Conservation (phyloP, 2,888 invertebrate species). For the Torymus auratus region DNA sequence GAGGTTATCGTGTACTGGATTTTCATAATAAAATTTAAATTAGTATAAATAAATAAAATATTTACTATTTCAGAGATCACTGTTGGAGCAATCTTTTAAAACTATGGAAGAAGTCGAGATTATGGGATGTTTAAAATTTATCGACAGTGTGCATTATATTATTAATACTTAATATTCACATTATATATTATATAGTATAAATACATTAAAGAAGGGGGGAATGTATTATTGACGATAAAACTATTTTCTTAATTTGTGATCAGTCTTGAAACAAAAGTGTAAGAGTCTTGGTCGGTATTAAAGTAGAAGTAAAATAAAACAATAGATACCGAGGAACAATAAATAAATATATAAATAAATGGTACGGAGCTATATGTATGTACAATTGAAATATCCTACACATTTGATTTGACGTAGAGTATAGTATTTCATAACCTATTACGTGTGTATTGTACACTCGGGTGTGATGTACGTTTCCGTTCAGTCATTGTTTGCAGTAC, state of each 20-base stretch:
- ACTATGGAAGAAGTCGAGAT: slow-evolving; percentile 8
- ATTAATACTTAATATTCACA: slow-evolving; percentile 7
- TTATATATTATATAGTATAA: too few relatives aligned
- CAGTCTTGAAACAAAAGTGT: slow-evolving; percentile 46
- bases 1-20: background rate
- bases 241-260: slow-evolving; percentile 9
- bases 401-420: slow-evolving; percentile 10
- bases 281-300: slow-evolving; percentile 29
- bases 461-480: slow-evolving; percentile 30
- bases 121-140: background rate
- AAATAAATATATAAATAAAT: slow-evolving; percentile 47
- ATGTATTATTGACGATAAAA: slow-evolving; percentile 21
- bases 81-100: slow-evolving; percentile 1
- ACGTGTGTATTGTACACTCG: slow-evolving; percentile 39
- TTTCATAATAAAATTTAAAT: background rate
- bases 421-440: slow-evolving; percentile 45
- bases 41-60: too few relatives aligned
- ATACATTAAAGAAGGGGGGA: background rate
- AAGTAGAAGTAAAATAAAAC: slow-evolving; percentile 23
- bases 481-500: slow-evolving; percentile 41
- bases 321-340: slow-evolving; percentile 33
- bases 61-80: slow-evolving; percentile 1
- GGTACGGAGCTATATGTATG: slow-evolving; percentile 42
- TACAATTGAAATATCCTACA: slow-evolving; percentile 50
- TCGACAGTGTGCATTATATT: background rate